phyloP scores from a whole-genome alignment of 2,888 invertebrate species.

The Leptinotarsa peninsularis region DNA sequence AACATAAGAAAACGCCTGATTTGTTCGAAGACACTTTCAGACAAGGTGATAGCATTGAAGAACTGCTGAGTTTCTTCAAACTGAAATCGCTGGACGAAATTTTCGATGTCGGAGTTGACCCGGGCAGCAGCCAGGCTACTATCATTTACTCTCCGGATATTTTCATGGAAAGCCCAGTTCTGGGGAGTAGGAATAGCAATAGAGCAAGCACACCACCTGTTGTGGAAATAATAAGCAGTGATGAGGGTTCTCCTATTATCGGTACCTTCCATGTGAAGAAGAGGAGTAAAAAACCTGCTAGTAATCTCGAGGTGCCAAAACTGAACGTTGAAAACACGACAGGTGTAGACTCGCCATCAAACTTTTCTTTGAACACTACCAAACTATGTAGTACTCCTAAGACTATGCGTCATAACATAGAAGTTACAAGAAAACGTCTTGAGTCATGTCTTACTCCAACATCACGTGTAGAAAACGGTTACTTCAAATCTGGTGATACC shows the following conservation, averaged over 20 bases:
- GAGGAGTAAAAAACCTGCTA: constrained; percentile 16
- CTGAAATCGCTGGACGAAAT: constrained; percentile 48
- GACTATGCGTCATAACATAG: neutral
- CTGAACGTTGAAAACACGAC: neutral
- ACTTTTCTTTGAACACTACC: constrained; percentile 28
- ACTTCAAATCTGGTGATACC: neutral
- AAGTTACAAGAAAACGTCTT: constrained; percentile 8
- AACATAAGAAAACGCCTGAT: constrained; percentile 20
- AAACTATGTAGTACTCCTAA: constrained; percentile 29
- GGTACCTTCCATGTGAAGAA: constrained; percentile 32
- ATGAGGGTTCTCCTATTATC: constrained; percentile 42
- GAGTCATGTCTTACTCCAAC: neutral
- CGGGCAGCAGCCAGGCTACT: constrained; percentile 46
- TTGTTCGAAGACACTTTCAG: neutral
- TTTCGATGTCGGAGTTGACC: constrained; percentile 34
- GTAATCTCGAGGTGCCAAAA: neutral
- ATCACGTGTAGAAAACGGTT: neutral
- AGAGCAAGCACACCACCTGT: constrained; percentile 12
- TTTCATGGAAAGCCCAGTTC: constrained; percentile 28
- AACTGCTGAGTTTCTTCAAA: constrained; percentile 52
- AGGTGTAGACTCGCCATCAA: constrained; percentile 20
- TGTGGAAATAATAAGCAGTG: constrained; percentile 19
- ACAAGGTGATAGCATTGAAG: constrained; percentile 32
- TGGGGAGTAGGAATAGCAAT: neutral
- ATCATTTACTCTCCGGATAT: constrained; percentile 51